Evolutionary conservation across 2,797 vertebrate genomes (phyloP).

Genomic region (Scolopax bukidnonensis): DNA sequence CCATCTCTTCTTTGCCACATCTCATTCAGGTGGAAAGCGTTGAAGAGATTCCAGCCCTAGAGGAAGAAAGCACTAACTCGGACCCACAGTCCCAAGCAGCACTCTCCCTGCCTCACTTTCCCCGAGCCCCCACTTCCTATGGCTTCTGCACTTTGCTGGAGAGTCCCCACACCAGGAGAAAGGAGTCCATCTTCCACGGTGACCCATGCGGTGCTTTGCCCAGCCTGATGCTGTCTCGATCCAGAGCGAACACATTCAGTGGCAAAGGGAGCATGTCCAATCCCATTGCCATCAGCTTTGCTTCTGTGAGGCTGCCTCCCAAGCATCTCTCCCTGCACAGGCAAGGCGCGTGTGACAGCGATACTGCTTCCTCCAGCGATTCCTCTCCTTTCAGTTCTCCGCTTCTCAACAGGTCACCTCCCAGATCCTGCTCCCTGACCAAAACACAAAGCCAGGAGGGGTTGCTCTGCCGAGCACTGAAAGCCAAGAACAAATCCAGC

Average conservation of each 20-base stretch:
- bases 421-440: conserved; percentile 75
- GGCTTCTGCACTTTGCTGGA: conserved; percentile 94
- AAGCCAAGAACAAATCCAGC: conserved; percentile 69
- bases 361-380: conserved; percentile 85
- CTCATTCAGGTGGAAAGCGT: conserved; percentile 90
- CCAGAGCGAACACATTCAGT: conserved; percentile 78
- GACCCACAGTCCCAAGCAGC: conserved; percentile 88
- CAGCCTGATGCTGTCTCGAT: conserved; percentile 78
- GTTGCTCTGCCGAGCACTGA: conserved; percentile 78
- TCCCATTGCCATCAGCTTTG: conserved; percentile 69
- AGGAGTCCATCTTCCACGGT: conserved; percentile 90
- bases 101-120: conserved; percentile 87
- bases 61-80: conserved; percentile 87
- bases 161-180: conserved; percentile 92
- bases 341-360: conserved; percentile 83
- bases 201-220: conserved; percentile 71
- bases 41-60: conserved; percentile 77
- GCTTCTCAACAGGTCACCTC: conserved; percentile 78
- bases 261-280: conserved; percentile 62
- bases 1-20: conserved; percentile 67
- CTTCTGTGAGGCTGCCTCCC: conserved; percentile 73
- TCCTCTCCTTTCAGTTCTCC: conserved; percentile 87
- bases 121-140: conserved; percentile 89
- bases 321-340: conserved; percentile 71
- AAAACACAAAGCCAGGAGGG: conserved; percentile 87